Conservation (phyloP, 2,797 vertebrate species). For the Anisognathus igniventris region DNA sequence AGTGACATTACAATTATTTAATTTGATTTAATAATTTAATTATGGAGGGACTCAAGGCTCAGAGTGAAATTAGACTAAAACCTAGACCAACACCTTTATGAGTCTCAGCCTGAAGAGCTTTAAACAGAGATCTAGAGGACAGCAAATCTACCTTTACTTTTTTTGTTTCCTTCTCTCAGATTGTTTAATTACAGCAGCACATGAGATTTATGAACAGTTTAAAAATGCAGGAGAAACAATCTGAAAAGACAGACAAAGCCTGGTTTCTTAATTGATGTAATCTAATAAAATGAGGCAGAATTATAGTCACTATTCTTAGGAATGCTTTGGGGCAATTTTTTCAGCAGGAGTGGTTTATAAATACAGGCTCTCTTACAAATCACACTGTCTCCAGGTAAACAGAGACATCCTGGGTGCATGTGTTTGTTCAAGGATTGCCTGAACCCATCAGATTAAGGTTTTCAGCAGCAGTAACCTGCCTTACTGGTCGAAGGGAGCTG, state of each 20-base stretch:
- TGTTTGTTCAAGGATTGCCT: background rate
- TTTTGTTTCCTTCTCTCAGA: background rate
- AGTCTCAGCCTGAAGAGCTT: background rate
- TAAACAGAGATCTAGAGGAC: background rate
- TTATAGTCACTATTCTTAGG: slow-evolving; percentile 9
- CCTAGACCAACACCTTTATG: background rate
- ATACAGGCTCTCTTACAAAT: background rate
- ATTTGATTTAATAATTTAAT: slow-evolving; percentile 16
- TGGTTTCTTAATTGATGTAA: slow-evolving; percentile 48
- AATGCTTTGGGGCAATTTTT: slow-evolving; percentile 33
- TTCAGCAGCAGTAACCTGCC: background rate
- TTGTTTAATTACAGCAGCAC: slow-evolving; percentile 4
- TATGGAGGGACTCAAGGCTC: background rate
- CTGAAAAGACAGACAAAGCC: slow-evolving; percentile 28
- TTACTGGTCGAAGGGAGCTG: background rate
- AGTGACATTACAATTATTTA: slow-evolving; percentile 8
- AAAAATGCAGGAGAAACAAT: slow-evolving; percentile 17
- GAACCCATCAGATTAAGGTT: background rate
- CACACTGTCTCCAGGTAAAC: background rate
- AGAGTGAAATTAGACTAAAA: background rate
- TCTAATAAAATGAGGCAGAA: slow-evolving; percentile 52
- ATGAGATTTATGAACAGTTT: slow-evolving; percentile 23
- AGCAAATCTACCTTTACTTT: background rate
- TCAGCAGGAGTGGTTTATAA: background rate
- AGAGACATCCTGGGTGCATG: background rate